These are phyloP conservation scores for Paralvinella palmiformis DNA, from an alignment of 1,140 invertebrate species.

Conservation along the genomic window DNA sequence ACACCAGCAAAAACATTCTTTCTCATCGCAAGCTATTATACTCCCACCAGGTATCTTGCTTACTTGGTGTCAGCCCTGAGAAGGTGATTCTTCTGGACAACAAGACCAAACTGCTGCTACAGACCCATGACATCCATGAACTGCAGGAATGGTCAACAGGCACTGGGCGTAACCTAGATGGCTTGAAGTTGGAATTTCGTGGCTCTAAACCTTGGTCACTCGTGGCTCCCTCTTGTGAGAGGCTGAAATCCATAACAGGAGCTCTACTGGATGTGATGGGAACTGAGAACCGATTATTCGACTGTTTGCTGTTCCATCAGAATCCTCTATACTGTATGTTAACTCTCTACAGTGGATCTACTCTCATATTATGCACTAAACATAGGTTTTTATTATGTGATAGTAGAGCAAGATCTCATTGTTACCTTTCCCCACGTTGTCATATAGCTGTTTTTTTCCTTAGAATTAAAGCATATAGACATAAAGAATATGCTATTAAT, in stretches of 20 bases:
- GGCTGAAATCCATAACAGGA: slow-evolving; percentile 53
- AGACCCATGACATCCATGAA: slow-evolving; percentile 50
- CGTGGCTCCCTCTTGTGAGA: slow-evolving; percentile 47
- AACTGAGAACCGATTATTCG: slow-evolving; percentile 45
- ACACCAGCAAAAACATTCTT: too few relatives aligned
- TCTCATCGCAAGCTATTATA: too few relatives aligned
- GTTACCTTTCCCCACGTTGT: too few relatives aligned
- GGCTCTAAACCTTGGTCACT: slow-evolving; percentile 55
- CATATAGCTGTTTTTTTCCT: too few relatives aligned
- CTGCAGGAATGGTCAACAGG: slow-evolving; percentile 63
- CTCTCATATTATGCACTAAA: too few relatives aligned
- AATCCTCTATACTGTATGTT: slow-evolving; percentile 46
- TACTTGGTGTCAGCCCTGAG: slow-evolving; percentile 60
- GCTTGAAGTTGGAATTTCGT: slow-evolving; percentile 62
- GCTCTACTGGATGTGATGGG: slow-evolving; percentile 56
- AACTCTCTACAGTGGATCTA: too few relatives aligned
- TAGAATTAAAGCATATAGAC: too few relatives aligned
- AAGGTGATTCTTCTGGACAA: slow-evolving; percentile 62
- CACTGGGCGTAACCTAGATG: slow-evolving; percentile 60
- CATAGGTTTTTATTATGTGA: too few relatives aligned
- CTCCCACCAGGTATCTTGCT: slow-evolving; percentile 54
- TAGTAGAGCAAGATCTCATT: too few relatives aligned
- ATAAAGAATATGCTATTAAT: too few relatives aligned
- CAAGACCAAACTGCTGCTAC: slow-evolving; percentile 59
- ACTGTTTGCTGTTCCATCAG: slow-evolving; percentile 34